Evolutionary conservation across 1,140 invertebrate genomes (phyloP), one percentile per base, ranked within the genome.

Genomic region (Drosophila seguyi): DNA sequence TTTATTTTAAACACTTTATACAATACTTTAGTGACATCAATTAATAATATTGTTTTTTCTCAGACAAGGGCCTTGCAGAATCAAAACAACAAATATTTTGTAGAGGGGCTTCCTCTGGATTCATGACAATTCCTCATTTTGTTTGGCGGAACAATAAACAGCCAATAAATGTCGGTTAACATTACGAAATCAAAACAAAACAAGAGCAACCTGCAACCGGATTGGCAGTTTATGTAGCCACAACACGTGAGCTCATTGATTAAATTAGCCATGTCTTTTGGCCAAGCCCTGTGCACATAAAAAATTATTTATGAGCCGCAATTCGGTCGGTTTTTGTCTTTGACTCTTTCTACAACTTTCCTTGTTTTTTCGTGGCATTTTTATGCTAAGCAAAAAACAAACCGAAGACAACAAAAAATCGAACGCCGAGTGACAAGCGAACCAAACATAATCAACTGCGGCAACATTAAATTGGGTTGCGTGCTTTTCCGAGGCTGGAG

Each of bases 181-280:
- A 85, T 86, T 82, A 86, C 79, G 79, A 86, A 87, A 83, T 77
- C 76, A 73, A 84, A 53, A 39, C 65, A 74, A 77, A 74, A 77
- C 41, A 74, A 74, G 68, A 74, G 71, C 68, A 74, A 73, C 38
- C 56, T 48, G 66, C 67, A n/a, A n/a, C 50, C 29, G 52, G 56
- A 69, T 69, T 77, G 53, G 29, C 42, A 57, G 84, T 88, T 88
- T 88, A 90, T 88, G 85, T 84, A 90, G 85, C 68, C 85, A 80
- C 85, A 88, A 77, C 84, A 88, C 84, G 84, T 88, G 84, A 88
- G 75, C 76, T 65, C 84, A 88, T 90, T 88, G 85, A 88, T 88
- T 88, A 90, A 88, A 88, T 88, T 88, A 90, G 50, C 62, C 48
- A 36, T 38, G 62, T 63, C 48, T 75, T 74, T 58, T 52, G 41